Conservation (phyloP, 2,888 invertebrate species). For the Xylota segnis region DNA sequence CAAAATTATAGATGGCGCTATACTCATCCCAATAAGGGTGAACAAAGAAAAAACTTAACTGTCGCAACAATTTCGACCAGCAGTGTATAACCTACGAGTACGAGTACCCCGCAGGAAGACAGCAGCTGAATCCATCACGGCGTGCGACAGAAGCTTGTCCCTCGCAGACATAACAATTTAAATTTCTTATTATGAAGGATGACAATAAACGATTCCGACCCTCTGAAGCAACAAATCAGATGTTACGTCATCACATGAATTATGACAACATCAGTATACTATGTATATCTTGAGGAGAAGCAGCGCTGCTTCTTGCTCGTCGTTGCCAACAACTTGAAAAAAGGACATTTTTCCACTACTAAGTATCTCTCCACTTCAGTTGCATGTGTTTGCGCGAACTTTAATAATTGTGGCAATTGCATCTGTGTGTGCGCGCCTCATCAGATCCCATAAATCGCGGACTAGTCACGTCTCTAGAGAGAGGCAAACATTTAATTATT, state of each 20-base stretch:
- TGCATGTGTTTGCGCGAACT: slow-evolving; percentile 60
- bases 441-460: slow-evolving; percentile 75
- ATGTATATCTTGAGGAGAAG: slow-evolving; percentile 23
- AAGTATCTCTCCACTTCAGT: background rate
- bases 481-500: slow-evolving; percentile 71
- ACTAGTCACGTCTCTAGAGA: slow-evolving; percentile 70
- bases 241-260: slow-evolving; percentile 70
- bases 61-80: slow-evolving; percentile 6
- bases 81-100: slow-evolving; percentile 19
- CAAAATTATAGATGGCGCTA: too few species aligned
- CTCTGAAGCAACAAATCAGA: slow-evolving; percentile 73
- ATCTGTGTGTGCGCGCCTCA: slow-evolving; percentile 61
- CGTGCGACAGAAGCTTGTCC: slow-evolving; percentile 48
- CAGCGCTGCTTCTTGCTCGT: slow-evolving; percentile 28
- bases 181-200: slow-evolving; percentile 64
- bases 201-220: slow-evolving; percentile 69
- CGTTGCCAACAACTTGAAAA: slow-evolving; percentile 61
- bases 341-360: slow-evolving; percentile 2
- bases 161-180: slow-evolving; percentile 71
- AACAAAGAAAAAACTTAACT: background rate
- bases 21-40: too few species aligned
- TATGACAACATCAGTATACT: slow-evolving; percentile 58
- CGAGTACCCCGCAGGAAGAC: background rate
- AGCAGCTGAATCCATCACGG: slow-evolving; percentile 4
- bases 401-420: slow-evolving; percentile 76